These are phyloP conservation scores for Ceratina calcarata DNA, from an alignment of 1,140 invertebrate genomes.

Conservation along the genomic window DNA sequence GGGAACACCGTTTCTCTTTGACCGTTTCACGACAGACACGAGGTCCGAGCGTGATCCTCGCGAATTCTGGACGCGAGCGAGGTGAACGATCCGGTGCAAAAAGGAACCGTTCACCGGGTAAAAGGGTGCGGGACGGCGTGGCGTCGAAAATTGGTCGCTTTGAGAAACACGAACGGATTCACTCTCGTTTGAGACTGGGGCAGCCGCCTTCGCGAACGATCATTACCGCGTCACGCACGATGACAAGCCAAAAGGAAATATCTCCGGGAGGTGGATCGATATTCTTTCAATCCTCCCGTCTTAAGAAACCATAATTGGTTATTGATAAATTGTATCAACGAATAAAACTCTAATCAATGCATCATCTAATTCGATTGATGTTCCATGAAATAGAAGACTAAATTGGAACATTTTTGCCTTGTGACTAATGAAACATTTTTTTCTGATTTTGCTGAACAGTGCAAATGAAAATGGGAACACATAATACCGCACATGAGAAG, in stretches of 20 bases:
- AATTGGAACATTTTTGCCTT: no score
- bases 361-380: neutral
- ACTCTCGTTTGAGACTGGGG: neutral
- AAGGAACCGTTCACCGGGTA: neutral
- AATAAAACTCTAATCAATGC: no score
- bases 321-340: neutral
- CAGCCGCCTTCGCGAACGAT: neutral
- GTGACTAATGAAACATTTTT: neutral
- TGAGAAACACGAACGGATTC: constrained; percentile 25
- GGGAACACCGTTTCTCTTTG: constrained; percentile 44
- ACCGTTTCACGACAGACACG: constrained; percentile 7
- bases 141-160: constrained; percentile 33
- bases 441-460: neutral
- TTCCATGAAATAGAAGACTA: neutral
- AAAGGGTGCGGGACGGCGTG: neutral
- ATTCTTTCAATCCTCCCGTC: neutral
- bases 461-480: neutral
- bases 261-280: neutral
- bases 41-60: neutral
- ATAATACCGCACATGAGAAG: neutral
- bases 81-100: neutral
- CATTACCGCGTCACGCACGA: neutral
- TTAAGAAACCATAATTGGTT: neutral
- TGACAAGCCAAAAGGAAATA: neutral
- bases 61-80: neutral